Evolutionary conservation across 1,140 invertebrate genomes (phyloP).

Genomic region (Cydia pomonella): DNA sequence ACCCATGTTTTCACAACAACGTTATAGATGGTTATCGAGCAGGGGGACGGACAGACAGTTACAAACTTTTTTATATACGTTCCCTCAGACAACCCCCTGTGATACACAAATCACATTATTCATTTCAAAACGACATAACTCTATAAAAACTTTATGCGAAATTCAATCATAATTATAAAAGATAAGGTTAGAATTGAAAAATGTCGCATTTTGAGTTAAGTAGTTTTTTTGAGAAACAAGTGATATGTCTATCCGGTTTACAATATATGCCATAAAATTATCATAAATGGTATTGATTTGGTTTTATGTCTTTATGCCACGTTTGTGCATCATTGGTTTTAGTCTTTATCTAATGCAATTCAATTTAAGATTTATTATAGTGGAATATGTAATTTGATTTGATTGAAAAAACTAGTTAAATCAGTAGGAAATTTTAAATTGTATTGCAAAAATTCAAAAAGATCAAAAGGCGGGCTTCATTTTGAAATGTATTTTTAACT

Average conservation of each 20-base stretch:
- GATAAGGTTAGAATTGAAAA: background rate
- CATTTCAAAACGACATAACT: background rate
- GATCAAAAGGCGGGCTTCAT: too few relatives aligned
- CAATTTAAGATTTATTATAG: background rate
- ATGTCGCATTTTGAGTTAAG: background rate
- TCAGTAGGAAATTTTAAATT: background rate
- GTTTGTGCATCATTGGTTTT: slow-evolving; percentile 11
- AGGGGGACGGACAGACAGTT: slow-evolving; percentile 3
- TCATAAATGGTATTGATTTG: slow-evolving; percentile 15
- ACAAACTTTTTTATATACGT: slow-evolving; percentile 5
- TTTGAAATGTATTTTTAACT: background rate
- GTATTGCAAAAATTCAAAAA: background rate
- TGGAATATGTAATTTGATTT: background rate
- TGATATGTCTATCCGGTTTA: background rate
- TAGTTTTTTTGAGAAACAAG: background rate
- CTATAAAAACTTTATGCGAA: background rate
- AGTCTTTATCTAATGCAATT: slow-evolving; percentile 6
- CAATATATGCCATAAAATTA: slow-evolving; percentile 16
- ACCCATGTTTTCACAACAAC: slow-evolving; percentile 1
- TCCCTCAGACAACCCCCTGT: background rate
- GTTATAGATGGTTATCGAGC: background rate
- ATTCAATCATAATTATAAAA: background rate
- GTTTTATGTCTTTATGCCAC: slow-evolving; percentile 12
- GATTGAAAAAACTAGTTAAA: background rate
- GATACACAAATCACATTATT: background rate